Base-by-base conservation (phyloP, 1,140 invertebrate genomes). In the Hypsibius dujardini region DNA sequence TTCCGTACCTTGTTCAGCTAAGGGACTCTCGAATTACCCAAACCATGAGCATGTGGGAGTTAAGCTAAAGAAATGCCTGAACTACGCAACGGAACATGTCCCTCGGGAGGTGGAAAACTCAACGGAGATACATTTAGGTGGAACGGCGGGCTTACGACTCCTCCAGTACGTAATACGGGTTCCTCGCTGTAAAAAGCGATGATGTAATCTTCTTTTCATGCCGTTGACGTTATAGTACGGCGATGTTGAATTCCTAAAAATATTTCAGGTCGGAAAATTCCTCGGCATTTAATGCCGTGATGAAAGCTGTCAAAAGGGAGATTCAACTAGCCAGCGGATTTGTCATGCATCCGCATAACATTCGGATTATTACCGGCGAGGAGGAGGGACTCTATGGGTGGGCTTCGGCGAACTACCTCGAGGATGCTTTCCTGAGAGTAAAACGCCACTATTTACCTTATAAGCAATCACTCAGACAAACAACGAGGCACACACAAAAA, bases 151-250 rank as follows among this genome's bases (percentile, higher is more conserved):
- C n/a, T n/a, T 56, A 56, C 50, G 50, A 7, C n/a, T 56, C 7
- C 50, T 56, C n/a, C 50, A n/a, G 50, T 56, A 56, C n/a, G 50
- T 56, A 56, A 56, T 56, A n/a, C n/a, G n/a, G n/a, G n/a, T n/a
- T n/a, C n/a, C n/a, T n/a, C n/a, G n/a, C 50, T 56, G 7, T 7
- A 56, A 7, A 56, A 7, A 56, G n/a, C 50, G 50, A 56, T 56
- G 7, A 56, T 56, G 50, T 56, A 7, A 7, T 7, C 7, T 56
- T 56, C 50, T 7, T 56, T 56, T 56, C 7, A 7, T n/a, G 50
- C 7, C 50, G 50, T 56, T n/a, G 7, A 7, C 7, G n/a, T 7
- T 56, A 56, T 56, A 56, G 50, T n/a, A 56, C 50, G n/a, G 7
- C 50, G 7, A n/a, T 56, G 7, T 56, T n/a, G 7, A 7, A n/a